Base-by-base conservation (phyloP, 2,888 invertebrate species). In the Drosophila quasianomalipes region DNA sequence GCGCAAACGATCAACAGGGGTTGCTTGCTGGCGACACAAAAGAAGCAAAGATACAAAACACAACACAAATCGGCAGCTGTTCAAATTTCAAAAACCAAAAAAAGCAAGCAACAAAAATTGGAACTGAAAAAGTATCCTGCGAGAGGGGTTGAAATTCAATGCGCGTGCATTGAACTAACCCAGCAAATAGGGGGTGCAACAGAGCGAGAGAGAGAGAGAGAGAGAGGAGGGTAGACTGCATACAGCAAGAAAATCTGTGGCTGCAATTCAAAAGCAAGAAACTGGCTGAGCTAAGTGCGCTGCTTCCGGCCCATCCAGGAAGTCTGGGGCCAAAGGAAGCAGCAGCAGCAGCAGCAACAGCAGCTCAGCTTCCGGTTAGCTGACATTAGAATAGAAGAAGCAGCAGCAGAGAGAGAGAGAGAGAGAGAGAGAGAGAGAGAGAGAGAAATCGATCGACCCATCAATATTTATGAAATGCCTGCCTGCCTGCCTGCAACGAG, bases 71-170 rank as follows among this genome's bases (percentile, higher is more conserved):
- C 77, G 81, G 84, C 91, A 91, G 91, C 87, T 91, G 91, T 91
- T 91, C 81, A 81, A 88, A 89, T 91, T 91, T 91, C 85, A 14
- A 47, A n/a, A 41, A 1, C n/a, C 12, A 5, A 85, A 72, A 80
- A 72, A 9, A 37, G 31, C 47, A 47, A 47, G 26, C 22, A 47
- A 39, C 19, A 35, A 54, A 72, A 73, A 64, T 71, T 63, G 63
- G 60, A 70, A 67, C 76, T 59, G 26, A 47, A 26, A 77, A 64
- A 71, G 73, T 76, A 70, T 74, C 76, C 68, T 54, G 69, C 60
- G 75, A 74, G 74, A 74, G 81, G 85, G 84, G 88, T 88, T 86
- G 88, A 90, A 88, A 88, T 76, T 80, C 76, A 82, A 88, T 85
- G 81, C 81, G 81, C 81, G 74, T 81, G 69, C 83, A 64, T 72